These are phyloP conservation scores for Pogonophryne albipinna DNA, from an alignment of 2,797 vertebrate genomes.

Conservation along the genomic window DNA sequence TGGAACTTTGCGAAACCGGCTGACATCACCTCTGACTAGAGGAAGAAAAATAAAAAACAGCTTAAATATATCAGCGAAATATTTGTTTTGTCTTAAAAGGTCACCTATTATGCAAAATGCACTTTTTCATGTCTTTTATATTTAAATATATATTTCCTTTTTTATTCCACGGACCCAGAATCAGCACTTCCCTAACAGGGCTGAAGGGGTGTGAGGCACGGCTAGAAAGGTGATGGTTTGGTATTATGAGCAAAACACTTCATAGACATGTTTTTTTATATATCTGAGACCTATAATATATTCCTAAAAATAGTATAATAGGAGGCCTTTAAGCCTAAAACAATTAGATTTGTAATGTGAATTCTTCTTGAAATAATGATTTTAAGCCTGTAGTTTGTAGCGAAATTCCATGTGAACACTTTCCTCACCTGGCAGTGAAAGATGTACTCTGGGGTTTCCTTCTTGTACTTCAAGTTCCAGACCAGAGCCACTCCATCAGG, in stretches of 20 bases:
- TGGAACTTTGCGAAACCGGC: constrained; percentile 98
- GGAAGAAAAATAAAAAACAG: constrained; percentile 8
- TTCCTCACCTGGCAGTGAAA: constrained; percentile 95
- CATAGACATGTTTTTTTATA: too few relatives aligned
- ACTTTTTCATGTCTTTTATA: too few relatives aligned
- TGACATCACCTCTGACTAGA: constrained; percentile 98
- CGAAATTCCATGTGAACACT: not conserved
- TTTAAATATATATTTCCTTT: too few relatives aligned
- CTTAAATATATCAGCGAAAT: not conserved
- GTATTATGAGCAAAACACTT: too few relatives aligned
- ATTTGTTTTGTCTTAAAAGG: not conserved
- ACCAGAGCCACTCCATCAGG: constrained; percentile 97
- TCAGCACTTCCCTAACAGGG: too few relatives aligned
- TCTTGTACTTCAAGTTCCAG: constrained; percentile 99
- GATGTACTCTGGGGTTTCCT: constrained; percentile 96
- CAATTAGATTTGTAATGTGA: not conserved
- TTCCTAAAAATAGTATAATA: too few relatives aligned
- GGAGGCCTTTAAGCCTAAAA: not conserved
- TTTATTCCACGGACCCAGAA: too few relatives aligned
- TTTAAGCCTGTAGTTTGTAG: not conserved
- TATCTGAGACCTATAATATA: too few relatives aligned
- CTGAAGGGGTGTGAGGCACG: too few relatives aligned
- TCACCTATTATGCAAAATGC: too few relatives aligned
- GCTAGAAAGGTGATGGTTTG: too few relatives aligned
- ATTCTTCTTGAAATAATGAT: not conserved